phyloP scores from a whole-genome alignment of 1,140 invertebrate species.

The Drosophila parabipectinata region DNA sequence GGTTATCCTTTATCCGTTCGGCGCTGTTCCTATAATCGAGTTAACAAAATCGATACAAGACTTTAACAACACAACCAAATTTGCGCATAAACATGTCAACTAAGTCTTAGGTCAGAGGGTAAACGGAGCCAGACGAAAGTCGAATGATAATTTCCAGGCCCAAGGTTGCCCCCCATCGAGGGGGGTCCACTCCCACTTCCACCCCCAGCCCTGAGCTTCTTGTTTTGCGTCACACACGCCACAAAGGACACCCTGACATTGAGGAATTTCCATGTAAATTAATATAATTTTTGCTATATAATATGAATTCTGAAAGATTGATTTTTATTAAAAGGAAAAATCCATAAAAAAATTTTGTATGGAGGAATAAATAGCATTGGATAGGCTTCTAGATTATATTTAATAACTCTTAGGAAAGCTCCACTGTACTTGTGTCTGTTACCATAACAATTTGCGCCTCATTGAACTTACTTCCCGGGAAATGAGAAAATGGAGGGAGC shows the following conservation, averaged over 20 bases:
- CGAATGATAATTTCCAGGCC: conserved; percentile 43
- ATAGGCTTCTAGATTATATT: too few relatives aligned
- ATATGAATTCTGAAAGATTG: background rate
- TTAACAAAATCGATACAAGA: conserved; percentile 57
- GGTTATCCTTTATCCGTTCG: conserved; percentile 43
- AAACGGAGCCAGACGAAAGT: conserved; percentile 3
- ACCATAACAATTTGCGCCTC: conserved; percentile 39
- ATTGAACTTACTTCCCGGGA: conserved; percentile 21
- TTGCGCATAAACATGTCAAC: conserved; percentile 54
- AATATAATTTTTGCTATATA: background rate
- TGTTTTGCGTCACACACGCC: conserved; percentile 45
- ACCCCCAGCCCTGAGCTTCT: conserved; percentile 5
- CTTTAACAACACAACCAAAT: conserved; percentile 40
- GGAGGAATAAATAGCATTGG: too few relatives aligned
- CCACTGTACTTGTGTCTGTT: conserved; percentile 20
- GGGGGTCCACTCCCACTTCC: conserved; percentile 11
- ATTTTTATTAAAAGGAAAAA: conserved; percentile 5
- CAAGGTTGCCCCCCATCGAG: conserved; percentile 20
- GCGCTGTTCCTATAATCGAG: conserved; percentile 45
- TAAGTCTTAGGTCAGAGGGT: conserved; percentile 13
- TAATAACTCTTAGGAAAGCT: background rate
- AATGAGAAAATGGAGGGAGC: background rate
- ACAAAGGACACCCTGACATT: conserved; percentile 30
- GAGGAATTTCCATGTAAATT: conserved; percentile 1
- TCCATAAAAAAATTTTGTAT: too few relatives aligned